Base-by-base conservation (phyloP, 2,113 vertebrate genomes). In the Lethenteron reissneri region DNA sequence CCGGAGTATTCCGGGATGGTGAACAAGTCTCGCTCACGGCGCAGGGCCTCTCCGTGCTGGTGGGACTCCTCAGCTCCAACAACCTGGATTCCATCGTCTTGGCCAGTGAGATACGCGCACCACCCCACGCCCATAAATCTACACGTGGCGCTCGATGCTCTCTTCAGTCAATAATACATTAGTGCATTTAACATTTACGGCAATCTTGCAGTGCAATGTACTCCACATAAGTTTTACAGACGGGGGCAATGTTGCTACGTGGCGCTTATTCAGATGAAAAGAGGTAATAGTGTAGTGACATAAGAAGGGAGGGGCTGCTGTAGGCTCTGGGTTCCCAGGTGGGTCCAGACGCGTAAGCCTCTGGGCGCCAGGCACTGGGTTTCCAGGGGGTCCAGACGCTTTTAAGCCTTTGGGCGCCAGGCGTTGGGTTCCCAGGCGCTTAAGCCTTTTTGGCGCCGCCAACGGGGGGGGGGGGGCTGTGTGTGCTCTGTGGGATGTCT, bases 11-110 rank as follows among this genome's bases (percentile, higher is more conserved):
- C 71, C 77, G 75, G 64, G 80, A 80, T 21, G 72, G 76, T 71
- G 81, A 85, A 72, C 80, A 83, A n/a, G 80, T 85, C 69, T 76
- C 76, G 58, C 70, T 84, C 74, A 78, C 78, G 77, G 80, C 83
- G 13, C 80, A 78, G 78, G 83, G 84, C n/a, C 72, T 86, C 62
- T 79, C 78, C 56, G 77, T 80, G 68, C 77, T 86, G 74, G 78
- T 77, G 3, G 73, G 80, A 1, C 78, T 83, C 57, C 77, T 86
- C 2, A 76, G 78, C 73, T 84, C 84, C 58, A 10, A 72, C 58
- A 73, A 79, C 10, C 11, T 74, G 17, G 11, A 59, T 19, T 82
- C 83, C 68, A 64, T 84, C 69, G 69, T 76, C 72, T 59, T 82
- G 70, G 76, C 81, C 81, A 84, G 84, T 83, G 79, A 77, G 13